Conservation (phyloP, 1,140 invertebrate species). For the Hylaeus anthracinus region DNA sequence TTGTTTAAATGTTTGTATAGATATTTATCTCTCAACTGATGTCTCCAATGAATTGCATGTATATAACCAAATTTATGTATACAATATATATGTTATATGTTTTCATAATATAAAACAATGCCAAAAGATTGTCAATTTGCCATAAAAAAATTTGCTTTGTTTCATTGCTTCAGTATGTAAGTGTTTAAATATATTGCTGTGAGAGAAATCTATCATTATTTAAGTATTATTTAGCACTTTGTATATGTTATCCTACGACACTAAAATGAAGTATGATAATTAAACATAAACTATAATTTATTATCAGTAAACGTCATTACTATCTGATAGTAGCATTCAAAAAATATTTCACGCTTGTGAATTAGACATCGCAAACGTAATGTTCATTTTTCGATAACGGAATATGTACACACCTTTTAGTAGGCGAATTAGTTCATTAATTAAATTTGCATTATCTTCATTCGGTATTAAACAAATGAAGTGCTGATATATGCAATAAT, state of each 20-base stretch:
- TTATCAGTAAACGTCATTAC: not conserved
- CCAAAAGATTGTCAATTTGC: slow-evolving; percentile 8
- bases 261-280: not conserved
- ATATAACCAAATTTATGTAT: no score
- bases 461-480: not conserved
- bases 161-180: slow-evolving; percentile 10
- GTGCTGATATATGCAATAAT: not conserved
- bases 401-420: not conserved
- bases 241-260: not conserved
- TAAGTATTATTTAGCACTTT: slow-evolving; percentile 11
- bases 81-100: no score
- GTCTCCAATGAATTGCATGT: not conserved
- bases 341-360: not conserved
- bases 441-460: not conserved
- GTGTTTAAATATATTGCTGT: slow-evolving; percentile 28
- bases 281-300: not conserved
- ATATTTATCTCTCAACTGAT: not conserved
- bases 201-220: slow-evolving; percentile 17
- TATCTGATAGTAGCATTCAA: not conserved
- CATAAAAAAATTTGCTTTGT: slow-evolving; percentile 25
- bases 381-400: not conserved
- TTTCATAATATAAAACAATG: slow-evolving; percentile 5
- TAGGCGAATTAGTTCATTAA: not conserved
- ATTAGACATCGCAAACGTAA: no score
- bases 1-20: not conserved